Evolutionary conservation across 2,113 vertebrate species (phyloP), one percentile per base, ranked within the genome.

Genomic region (Clarias gariepinus): DNA sequence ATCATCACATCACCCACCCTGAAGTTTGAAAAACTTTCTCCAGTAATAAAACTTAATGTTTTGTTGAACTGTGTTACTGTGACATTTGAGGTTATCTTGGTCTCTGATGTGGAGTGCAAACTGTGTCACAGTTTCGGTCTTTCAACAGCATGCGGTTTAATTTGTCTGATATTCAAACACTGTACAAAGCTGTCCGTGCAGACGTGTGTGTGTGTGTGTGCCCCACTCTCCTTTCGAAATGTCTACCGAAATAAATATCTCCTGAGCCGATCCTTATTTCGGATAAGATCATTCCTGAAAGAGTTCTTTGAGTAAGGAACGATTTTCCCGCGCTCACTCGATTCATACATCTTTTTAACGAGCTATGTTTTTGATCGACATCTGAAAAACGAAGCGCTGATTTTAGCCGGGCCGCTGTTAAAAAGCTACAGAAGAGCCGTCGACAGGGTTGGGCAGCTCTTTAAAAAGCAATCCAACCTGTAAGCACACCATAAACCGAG

Each of bases 81-180:
- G 78, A 61, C 78, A 36, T 81, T 61, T 61, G 57, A 81, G 78
- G 78, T 81, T 81, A 41, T 81, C 19, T 2, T 41, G 78, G 60
- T 23, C 55, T 61, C 78, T 81, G 57, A 81, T 81, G 78, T 60
- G 78, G 78, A 80, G 47, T 18, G 25, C 4, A 78, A 28, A 78
- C 25, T 55, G 74, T 57, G 74, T 28, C 74, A 55, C 0, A 52
- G 74, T 28, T 55, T 57, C 41, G 55, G 52, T 30, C 13, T 78
- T 78, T 57, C 52, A 57, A 18, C 47, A 28, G 74, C n/a, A 57
- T 28, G 74, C 3, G 52, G 52, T 28, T 30, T 55, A 2, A 18
- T 30, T 78, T 4, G 13, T 13, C 47, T 8, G 52, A 53, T n/a
- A 77, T 76, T 76, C 13, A 52, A 25, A 23, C 71, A 12, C 71